A percentile compares a stretch with the other conserved stretches of the same genome.
phyloP scores from a whole-genome alignment of 1,140 invertebrate genomes.

The Apolygus lucorum region DNA sequence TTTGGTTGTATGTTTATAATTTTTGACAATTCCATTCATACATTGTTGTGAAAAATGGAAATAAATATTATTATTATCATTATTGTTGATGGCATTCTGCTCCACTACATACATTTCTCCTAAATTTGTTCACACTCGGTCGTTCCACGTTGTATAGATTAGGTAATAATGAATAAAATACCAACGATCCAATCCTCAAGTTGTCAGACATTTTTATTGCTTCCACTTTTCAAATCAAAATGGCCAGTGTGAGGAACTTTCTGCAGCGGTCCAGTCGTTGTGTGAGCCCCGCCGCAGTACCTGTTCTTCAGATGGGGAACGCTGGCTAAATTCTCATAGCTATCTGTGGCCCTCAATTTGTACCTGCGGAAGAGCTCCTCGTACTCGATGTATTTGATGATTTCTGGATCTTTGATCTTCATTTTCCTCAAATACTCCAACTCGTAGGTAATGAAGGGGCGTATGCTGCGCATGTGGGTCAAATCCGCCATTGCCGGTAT shows the following conservation, averaged over 20 bases:
- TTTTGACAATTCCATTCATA: too few species aligned
- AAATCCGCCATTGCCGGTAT: slow-evolving; percentile 41
- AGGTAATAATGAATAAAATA: too few species aligned
- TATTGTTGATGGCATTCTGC: too few species aligned
- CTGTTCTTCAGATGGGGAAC: slow-evolving; percentile 53
- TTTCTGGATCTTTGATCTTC: slow-evolving; percentile 32
- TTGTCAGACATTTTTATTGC: slow-evolving; percentile 1
- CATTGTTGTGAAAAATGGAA: too few species aligned
- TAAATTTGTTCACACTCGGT: too few species aligned
- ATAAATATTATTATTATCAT: too few species aligned
- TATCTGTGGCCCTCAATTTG: not conserved
- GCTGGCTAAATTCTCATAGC: slow-evolving; percentile 4
- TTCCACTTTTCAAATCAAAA: slow-evolving; percentile 37
- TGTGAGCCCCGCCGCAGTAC: slow-evolving; percentile 64
- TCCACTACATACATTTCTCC: too few species aligned
- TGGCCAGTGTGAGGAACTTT: slow-evolving; percentile 49
- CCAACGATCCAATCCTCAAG: too few species aligned
- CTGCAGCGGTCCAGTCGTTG: slow-evolving; percentile 54
- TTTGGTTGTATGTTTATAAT: too few species aligned
- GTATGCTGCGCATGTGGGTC: slow-evolving; percentile 47
- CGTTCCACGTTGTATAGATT: too few species aligned
- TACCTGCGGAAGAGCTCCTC: slow-evolving; percentile 14
- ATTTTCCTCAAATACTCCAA: slow-evolving; percentile 49
- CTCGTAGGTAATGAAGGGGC: slow-evolving; percentile 57
- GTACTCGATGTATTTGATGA: slow-evolving; percentile 38